phyloP scores from a whole-genome alignment of 1,140 invertebrate genomes.

The Leptopilina clavipes region DNA sequence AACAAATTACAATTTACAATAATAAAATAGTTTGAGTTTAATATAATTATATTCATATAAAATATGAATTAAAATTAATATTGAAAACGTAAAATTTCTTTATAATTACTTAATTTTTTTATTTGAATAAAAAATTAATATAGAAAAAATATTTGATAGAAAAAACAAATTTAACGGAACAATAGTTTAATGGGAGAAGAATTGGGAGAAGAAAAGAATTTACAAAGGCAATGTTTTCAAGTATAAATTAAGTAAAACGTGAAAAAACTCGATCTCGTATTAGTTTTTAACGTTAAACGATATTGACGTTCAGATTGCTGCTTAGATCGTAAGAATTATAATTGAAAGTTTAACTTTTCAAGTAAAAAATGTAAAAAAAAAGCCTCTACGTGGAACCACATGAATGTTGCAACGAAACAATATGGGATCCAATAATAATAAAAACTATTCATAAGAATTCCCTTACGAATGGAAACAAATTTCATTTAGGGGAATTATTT shows the following conservation, averaged over 20 bases:
- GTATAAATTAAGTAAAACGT: not conserved
- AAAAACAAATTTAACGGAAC: not conserved
- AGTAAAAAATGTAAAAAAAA: not conserved
- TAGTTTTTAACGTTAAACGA: slow-evolving; percentile 12
- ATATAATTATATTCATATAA: too few species aligned
- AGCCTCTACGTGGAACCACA: slow-evolving; percentile 10
- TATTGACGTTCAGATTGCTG: slow-evolving; percentile 17
- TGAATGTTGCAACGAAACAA: slow-evolving; percentile 13
- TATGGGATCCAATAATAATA: not conserved
- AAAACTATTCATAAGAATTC: not conserved
- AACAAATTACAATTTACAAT: too few species aligned
- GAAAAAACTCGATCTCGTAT: slow-evolving; percentile 5
- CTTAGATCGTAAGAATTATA: not conserved
- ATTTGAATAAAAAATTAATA: too few species aligned
- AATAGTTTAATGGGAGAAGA: too few species aligned
- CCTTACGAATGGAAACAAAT: not conserved
- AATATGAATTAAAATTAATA: too few species aligned
- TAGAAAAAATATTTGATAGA: too few species aligned
- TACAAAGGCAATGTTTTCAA: not conserved
- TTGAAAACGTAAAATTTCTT: too few species aligned
- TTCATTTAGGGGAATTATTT: too few species aligned
- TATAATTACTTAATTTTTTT: too few species aligned
- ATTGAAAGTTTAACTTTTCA: not conserved
- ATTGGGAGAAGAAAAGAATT: too few species aligned
- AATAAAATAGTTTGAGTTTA: too few species aligned